Evolutionary conservation across 2,888 invertebrate species (phyloP).

Genomic region (Rutpela maculata): DNA sequence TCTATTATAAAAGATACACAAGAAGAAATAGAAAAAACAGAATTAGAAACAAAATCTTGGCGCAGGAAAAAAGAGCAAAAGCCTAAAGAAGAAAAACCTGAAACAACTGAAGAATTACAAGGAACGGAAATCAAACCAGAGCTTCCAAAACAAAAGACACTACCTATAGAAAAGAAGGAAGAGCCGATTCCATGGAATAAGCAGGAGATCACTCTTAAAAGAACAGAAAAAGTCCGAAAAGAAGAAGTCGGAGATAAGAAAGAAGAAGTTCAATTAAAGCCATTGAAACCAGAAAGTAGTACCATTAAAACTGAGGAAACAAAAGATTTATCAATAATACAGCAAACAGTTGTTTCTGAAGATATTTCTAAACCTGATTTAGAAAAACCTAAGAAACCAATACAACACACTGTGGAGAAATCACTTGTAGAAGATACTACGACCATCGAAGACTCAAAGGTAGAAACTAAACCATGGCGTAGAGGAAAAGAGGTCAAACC

Average conservation of each 20-base stretch:
- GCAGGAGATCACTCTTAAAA: conserved; percentile 76
- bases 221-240: conserved; percentile 50
- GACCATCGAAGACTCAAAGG: neutral
- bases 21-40: conserved; percentile 33
- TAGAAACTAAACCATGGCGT: conserved; percentile 41
- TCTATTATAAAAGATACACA: conserved; percentile 22
- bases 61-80: conserved; percentile 29
- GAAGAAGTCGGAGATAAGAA: conserved; percentile 46
- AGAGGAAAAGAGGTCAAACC: conserved; percentile 8
- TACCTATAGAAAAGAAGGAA: conserved; percentile 29
- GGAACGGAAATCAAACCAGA: conserved; percentile 46
- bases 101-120: conserved; percentile 61
- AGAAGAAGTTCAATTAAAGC: conserved; percentile 51
- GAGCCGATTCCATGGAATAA: conserved; percentile 59
- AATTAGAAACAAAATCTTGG: conserved; percentile 39
- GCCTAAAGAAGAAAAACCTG: conserved; percentile 57
- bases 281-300: conserved; percentile 42
- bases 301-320: conserved; percentile 21
- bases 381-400: neutral
- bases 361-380: neutral
- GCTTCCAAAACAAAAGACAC: conserved; percentile 48
- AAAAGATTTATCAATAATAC: conserved; percentile 24
- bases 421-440: conserved; percentile 15
- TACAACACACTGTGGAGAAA: conserved; percentile 43
- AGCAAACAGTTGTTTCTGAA: neutral